Evolutionary conservation across 2,113 vertebrate genomes (phyloP).

Genomic region (Charadrius vociferus): DNA sequence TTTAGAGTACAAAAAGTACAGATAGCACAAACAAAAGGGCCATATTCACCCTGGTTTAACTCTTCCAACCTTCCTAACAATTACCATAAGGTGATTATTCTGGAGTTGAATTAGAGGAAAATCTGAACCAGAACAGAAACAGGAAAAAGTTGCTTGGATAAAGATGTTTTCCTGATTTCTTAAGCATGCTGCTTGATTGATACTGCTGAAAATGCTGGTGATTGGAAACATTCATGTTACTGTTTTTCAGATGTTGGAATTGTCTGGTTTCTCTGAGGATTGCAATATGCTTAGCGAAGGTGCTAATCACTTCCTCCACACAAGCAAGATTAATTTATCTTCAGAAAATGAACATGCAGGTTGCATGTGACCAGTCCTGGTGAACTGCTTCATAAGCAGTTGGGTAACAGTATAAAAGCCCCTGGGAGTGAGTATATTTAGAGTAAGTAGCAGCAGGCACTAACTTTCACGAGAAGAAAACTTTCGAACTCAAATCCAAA

Average conservation of each 20-base stretch:
- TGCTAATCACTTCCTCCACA: neutral
- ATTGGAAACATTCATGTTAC: neutral
- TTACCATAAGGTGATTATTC: neutral
- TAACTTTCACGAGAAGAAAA: neutral
- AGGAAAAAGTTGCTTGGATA: neutral
- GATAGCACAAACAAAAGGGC: conserved; percentile 51
- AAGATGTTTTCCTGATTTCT: neutral
- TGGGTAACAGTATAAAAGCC: neutral
- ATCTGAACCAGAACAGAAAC: neutral
- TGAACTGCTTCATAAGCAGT: neutral
- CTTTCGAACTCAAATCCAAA: neutral
- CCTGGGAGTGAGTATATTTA: neutral
- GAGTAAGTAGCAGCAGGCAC: neutral
- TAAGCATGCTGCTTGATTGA: neutral
- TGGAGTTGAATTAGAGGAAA: neutral
- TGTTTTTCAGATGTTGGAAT: neutral
- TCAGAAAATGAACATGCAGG: neutral
- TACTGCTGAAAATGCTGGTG: neutral
- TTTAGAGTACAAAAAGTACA: conserved; percentile 54
- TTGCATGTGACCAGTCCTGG: neutral
- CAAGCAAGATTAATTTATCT: neutral
- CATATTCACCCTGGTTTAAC: conserved; percentile 20
- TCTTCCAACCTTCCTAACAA: neutral
- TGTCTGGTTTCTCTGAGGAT: neutral
- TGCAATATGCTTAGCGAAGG: neutral